Conservation (phyloP, 2,797 vertebrate genomes). For the Diceros bicornis region DNA sequence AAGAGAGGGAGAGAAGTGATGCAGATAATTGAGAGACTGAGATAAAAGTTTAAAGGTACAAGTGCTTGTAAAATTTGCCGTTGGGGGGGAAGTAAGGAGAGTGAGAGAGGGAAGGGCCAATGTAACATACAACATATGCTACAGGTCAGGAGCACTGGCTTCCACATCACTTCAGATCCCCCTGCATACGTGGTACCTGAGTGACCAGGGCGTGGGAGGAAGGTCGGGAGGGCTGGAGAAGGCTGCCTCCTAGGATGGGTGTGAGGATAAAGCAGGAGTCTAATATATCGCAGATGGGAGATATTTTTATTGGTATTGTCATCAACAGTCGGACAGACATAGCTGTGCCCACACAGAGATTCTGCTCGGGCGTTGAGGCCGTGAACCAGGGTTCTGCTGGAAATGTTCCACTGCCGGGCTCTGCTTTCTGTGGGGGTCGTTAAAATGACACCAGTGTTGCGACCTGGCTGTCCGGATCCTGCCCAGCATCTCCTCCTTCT, state of each 20-base stretch:
- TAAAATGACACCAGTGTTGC: not conserved
- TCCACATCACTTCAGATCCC: fast-evolving
- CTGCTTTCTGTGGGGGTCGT: not conserved
- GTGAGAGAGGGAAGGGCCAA: not conserved
- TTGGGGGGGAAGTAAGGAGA: not conserved
- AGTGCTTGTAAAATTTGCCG: not conserved
- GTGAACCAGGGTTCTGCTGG: not conserved
- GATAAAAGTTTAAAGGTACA: no score
- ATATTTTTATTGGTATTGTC: no score
- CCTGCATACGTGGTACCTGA: not conserved
- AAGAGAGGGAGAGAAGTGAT: not conserved
- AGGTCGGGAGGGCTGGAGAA: not conserved
- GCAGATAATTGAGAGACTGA: not conserved
- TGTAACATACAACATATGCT: fast-evolving
- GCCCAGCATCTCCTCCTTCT: not conserved
- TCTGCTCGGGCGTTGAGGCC: not conserved
- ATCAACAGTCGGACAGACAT: not conserved
- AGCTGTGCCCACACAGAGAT: not conserved
- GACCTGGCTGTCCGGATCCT: not conserved
- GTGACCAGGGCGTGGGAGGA: not conserved
- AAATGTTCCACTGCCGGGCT: fast-evolving
- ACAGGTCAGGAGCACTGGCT: not conserved
- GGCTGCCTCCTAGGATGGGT: not conserved
- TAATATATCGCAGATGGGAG: not conserved
- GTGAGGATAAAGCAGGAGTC: no score